A percentile compares a stretch with the other conserved stretches of the same genome.
Evolutionary conservation across 1,140 invertebrate species (phyloP).

Genomic region (Goniozus legneri): DNA sequence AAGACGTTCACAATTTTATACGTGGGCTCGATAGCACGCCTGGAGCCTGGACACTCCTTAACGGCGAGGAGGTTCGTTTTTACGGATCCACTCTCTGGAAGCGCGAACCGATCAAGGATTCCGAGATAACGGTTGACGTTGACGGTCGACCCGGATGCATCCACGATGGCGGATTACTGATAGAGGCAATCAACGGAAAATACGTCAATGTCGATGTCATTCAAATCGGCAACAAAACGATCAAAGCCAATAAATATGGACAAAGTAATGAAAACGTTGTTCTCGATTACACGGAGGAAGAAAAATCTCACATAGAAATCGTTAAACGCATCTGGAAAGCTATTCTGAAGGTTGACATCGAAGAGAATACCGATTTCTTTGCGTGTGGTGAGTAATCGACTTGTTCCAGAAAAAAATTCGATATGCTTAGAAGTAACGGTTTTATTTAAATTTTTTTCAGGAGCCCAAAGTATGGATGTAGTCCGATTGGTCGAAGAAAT

Average conservation of each 20-base stretch:
- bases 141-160: slow-evolving; percentile 67
- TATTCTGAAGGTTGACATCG: slow-evolving; percentile 77
- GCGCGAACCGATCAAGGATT: slow-evolving; percentile 53
- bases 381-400: slow-evolving; percentile 56
- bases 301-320: slow-evolving; percentile 62
- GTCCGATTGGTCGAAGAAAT: slow-evolving; percentile 90
- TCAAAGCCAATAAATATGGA: slow-evolving; percentile 79
- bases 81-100: slow-evolving; percentile 79
- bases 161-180: slow-evolving; percentile 75
- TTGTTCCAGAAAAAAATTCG: background rate
- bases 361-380: slow-evolving; percentile 87
- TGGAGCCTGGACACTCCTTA: slow-evolving; percentile 77
- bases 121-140: slow-evolving; percentile 56
- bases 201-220: slow-evolving; percentile 74
- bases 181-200: slow-evolving; percentile 72
- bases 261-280: slow-evolving; percentile 45
- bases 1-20: slow-evolving; percentile 87
- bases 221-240: slow-evolving; percentile 77
- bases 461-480: slow-evolving; percentile 95
- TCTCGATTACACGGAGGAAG: slow-evolving; percentile 75
- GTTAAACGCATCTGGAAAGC: slow-evolving; percentile 76
- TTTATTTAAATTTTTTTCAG: slow-evolving; percentile 21
- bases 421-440: background rate
- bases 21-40: slow-evolving; percentile 89
- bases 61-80: slow-evolving; percentile 66